Conservation (phyloP, 1,140 invertebrate genomes). For the Bombus consobrinus region DNA sequence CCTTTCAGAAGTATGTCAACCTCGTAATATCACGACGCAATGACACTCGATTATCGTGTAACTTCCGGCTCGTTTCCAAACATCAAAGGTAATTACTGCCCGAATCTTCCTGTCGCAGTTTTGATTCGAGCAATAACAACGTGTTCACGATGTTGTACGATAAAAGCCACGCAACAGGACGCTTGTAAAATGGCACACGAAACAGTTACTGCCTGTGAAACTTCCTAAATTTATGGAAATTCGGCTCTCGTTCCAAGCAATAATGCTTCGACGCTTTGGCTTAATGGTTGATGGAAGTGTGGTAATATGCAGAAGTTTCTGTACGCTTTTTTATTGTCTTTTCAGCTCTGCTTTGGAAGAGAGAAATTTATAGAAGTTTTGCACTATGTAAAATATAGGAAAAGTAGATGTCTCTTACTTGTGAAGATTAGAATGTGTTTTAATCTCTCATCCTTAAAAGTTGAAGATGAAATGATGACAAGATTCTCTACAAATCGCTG, state of each 20-base stretch:
- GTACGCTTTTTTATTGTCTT: slow-evolving; percentile 6
- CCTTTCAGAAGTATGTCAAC: too few relatives aligned
- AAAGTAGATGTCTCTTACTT: too few relatives aligned
- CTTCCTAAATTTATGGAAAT: slow-evolving; percentile 22
- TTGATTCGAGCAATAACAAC: slow-evolving; percentile 4
- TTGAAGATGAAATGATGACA: not conserved
- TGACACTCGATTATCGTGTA: not conserved
- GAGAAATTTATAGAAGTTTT: not conserved
- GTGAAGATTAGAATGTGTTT: not conserved
- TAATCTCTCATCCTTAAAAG: not conserved
- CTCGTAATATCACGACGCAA: not conserved
- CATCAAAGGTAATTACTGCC: slow-evolving; percentile 4
- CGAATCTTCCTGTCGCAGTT: not conserved
- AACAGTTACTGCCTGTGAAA: not conserved
- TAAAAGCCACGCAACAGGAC: not conserved
- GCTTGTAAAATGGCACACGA: slow-evolving; percentile 29
- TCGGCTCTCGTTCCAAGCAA: not conserved
- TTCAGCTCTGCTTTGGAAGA: not conserved
- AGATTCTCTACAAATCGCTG: not conserved
- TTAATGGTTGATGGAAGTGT: not conserved
- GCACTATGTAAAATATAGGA: too few relatives aligned
- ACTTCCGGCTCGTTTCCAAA: slow-evolving; percentile 11
- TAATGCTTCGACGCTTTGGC: not conserved
- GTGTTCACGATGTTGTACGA: not conserved
- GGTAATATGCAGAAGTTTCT: not conserved